Evolutionary conservation across 2,888 invertebrate species (phyloP).

Genomic region (Orchesellides sinensis): DNA sequence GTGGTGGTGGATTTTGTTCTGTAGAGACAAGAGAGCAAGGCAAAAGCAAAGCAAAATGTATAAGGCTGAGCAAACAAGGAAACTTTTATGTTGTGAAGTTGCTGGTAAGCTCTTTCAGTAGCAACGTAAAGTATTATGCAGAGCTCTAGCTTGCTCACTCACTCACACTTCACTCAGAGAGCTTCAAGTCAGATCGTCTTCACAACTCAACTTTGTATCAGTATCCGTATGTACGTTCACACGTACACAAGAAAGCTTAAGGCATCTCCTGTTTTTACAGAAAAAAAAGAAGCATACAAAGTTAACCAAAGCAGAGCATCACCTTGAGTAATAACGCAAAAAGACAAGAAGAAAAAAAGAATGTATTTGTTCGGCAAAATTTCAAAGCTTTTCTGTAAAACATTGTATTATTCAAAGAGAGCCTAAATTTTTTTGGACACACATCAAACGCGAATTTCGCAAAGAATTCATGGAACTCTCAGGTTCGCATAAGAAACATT

Average conservation of each 20-base stretch:
- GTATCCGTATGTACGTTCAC: slow-evolving; percentile 66
- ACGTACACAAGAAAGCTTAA: slow-evolving; percentile 66
- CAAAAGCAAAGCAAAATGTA: neutral
- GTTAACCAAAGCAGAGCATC: neutral
- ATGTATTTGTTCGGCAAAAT: slow-evolving; percentile 61
- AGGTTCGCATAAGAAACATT: slow-evolving; percentile 53
- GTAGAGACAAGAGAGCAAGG: neutral
- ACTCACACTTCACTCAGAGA: slow-evolving; percentile 58
- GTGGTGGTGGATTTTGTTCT: neutral
- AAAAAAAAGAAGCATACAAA: slow-evolving; percentile 28
- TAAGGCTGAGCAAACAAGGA: slow-evolving; percentile 45
- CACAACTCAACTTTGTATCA: slow-evolving; percentile 66
- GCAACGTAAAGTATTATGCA: neutral
- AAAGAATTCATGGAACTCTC: slow-evolving; percentile 60
- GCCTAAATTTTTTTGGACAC: slow-evolving; percentile 23
- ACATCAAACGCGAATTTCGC: slow-evolving; percentile 30
- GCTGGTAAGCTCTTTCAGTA: neutral
- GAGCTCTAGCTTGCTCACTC: slow-evolving; percentile 21
- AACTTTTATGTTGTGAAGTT: slow-evolving; percentile 7
- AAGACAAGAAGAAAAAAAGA: slow-evolving; percentile 28
- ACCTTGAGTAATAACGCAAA: neutral
- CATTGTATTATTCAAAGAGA: slow-evolving; percentile 33
- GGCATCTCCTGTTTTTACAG: slow-evolving; percentile 54
- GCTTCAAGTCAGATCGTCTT: slow-evolving; percentile 60
- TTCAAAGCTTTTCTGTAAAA: slow-evolving; percentile 31